Conservation (phyloP, 2,888 invertebrate species). For the Cyaniris semiargus region DNA sequence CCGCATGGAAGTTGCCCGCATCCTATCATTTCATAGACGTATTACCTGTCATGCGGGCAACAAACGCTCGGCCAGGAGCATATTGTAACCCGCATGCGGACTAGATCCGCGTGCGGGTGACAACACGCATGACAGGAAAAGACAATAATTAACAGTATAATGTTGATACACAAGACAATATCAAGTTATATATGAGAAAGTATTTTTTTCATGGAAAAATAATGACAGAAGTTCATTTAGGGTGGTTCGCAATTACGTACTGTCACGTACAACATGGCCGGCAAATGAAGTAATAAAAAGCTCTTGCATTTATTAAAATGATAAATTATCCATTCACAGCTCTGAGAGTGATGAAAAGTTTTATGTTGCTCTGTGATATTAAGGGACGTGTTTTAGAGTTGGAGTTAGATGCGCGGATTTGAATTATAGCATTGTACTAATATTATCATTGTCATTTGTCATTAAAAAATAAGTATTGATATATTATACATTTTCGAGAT, state of each 20-base stretch:
- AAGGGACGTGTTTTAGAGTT: not conserved
- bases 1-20: too few relatives aligned
- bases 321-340: slow-evolving; percentile 3
- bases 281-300: slow-evolving; percentile 27
- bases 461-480: too few relatives aligned
- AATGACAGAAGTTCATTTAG: slow-evolving; percentile 13
- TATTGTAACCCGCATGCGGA: too few relatives aligned
- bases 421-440: not conserved
- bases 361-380: not conserved
- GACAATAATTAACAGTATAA: too few relatives aligned
- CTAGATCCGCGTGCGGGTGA: too few relatives aligned
- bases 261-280: slow-evolving; percentile 17
- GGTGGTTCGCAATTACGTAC: not conserved
- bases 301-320: slow-evolving; percentile 28
- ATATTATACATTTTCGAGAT: too few relatives aligned
- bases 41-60: too few relatives aligned
- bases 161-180: not conserved
- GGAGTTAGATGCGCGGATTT: not conserved
- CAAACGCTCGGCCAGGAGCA: too few relatives aligned
- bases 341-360: not conserved
- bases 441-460: too few relatives aligned
- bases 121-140: too few relatives aligned
- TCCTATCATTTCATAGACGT: too few relatives aligned
- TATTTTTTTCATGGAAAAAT: slow-evolving; percentile 1
- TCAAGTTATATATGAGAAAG: not conserved